Evolutionary conservation across 2,797 vertebrate species (phyloP).

Genomic region (Peromyscus aztecus): DNA sequence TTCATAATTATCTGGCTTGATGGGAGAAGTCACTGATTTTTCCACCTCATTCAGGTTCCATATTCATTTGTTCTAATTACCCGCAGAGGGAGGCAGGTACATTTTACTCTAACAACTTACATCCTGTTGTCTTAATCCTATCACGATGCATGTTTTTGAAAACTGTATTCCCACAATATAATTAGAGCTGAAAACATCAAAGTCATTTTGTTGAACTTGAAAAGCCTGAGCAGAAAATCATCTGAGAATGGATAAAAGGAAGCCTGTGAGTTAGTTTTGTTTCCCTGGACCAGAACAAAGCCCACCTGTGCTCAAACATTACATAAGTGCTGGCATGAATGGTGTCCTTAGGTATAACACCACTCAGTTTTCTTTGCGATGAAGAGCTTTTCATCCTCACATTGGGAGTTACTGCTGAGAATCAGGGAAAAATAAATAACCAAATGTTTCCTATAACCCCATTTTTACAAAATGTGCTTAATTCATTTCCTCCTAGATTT

Average conservation of each 20-base stretch:
- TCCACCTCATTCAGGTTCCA: background rate
- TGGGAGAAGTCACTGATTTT: background rate
- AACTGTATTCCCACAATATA: constrained; percentile 58
- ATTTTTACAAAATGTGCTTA: background rate
- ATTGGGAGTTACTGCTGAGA: background rate
- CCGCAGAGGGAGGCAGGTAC: constrained; percentile 15
- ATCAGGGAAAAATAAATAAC: constrained; percentile 30
- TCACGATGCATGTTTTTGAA: background rate
- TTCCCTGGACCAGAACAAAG: background rate
- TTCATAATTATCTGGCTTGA: background rate
- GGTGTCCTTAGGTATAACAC: background rate
- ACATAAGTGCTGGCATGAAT: background rate
- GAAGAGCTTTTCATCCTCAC: background rate
- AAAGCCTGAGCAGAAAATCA: background rate
- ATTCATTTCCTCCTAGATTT: constrained; percentile 53
- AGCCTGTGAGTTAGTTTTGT: background rate
- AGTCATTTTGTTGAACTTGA: constrained; percentile 47
- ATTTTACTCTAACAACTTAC: constrained; percentile 58
- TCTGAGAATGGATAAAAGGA: background rate
- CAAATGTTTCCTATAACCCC: background rate
- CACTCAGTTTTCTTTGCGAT: background rate
- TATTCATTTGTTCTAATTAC: constrained; percentile 62
- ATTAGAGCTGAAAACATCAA: constrained; percentile 48
- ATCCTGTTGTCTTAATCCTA: constrained; percentile 51
- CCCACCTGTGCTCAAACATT: background rate